These are phyloP conservation scores for Spongilla lacustris DNA, from an alignment of 37 sponge, comb jelly and placozoan species.

Conservation along the genomic window DNA sequence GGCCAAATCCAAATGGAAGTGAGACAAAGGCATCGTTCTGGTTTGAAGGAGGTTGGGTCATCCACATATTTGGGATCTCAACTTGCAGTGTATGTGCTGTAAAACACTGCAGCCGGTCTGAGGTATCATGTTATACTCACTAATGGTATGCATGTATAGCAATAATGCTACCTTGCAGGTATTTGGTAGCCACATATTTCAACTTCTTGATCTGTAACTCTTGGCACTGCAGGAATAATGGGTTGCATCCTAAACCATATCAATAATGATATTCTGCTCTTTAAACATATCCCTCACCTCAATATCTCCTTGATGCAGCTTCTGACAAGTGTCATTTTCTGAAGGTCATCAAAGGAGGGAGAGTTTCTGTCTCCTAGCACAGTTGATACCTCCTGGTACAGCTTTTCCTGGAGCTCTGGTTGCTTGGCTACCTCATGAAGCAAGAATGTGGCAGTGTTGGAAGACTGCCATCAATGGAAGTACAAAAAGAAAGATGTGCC, in stretches of 20 bases:
- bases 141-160: background rate
- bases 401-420: constrained; percentile 33
- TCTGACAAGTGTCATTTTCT: constrained; percentile 35
- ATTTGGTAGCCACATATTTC: constrained; percentile 32
- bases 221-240: background rate
- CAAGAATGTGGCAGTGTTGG: constrained; percentile 40
- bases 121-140: background rate
- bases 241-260: constrained; percentile 22
- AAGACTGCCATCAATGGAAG: constrained; percentile 33
- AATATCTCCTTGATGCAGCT: constrained; percentile 36
- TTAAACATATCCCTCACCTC: constrained; percentile 4
- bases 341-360: constrained; percentile 28
- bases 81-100: constrained; percentile 2
- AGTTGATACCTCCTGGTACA: constrained; percentile 19
- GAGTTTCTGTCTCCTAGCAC: background rate
- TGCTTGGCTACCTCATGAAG: constrained; percentile 48
- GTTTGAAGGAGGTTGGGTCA: constrained; percentile 38
- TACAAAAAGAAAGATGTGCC: no score
- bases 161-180: constrained; percentile 21
- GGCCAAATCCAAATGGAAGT: constrained; percentile 57
- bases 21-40: constrained; percentile 47
- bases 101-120: background rate
- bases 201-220: constrained; percentile 4
- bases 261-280: background rate
- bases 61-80: constrained; percentile 13